Conservation (phyloP, 2,113 vertebrate genomes). For the Leuciscus idus region DNA sequence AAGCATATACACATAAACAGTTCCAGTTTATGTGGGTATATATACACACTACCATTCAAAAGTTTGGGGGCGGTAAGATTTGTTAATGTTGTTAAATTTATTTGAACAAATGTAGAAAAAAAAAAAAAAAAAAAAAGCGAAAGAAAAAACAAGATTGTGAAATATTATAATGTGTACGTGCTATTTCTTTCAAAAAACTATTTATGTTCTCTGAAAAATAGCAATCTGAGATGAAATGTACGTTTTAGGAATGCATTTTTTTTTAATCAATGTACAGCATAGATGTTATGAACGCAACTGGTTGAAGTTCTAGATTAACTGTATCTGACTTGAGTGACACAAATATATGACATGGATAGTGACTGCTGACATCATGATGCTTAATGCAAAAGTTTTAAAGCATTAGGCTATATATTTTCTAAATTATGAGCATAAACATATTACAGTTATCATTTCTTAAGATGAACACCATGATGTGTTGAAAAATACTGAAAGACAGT, state of each 20-base stretch:
- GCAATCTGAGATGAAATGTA: no score
- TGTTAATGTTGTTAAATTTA: background rate
- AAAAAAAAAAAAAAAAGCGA: background rate
- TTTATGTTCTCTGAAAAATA: no score
- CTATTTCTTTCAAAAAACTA: no score
- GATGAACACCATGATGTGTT: background rate
- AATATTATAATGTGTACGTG: no score
- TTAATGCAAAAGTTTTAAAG: background rate
- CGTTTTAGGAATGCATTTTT: no score
- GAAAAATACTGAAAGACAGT: background rate
- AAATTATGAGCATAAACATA: background rate
- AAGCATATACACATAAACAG: background rate
- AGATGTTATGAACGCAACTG: background rate
- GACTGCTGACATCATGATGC: background rate
- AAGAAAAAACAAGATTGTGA: background rate
- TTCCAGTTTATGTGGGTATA: background rate
- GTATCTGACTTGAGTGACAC: background rate
- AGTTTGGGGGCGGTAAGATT: no score
- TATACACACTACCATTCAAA: no score
- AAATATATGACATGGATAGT: background rate
- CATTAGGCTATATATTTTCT: background rate
- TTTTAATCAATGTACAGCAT: background rate
- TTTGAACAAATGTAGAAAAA: background rate
- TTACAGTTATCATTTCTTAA: background rate
- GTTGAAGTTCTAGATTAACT: background rate